Conservation (phyloP, 2,888 invertebrate species). For the Rhopalosiphum nymphaeae region DNA sequence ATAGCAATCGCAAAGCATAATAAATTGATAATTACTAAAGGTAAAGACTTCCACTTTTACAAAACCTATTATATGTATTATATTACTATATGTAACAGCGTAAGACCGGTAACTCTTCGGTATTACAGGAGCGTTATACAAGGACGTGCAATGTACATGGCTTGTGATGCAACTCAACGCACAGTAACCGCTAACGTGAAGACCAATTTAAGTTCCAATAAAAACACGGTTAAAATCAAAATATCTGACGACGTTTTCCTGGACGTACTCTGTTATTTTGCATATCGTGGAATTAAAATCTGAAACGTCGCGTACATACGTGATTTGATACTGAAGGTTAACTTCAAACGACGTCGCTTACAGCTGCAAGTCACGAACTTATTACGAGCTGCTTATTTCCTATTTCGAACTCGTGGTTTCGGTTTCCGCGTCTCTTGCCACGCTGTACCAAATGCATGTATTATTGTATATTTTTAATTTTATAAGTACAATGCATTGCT, state of each 20-base stretch:
- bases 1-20: neutral
- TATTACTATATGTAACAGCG: neutral
- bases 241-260: neutral
- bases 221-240: no score
- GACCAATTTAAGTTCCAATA: no score
- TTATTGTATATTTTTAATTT: neutral
- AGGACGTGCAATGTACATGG: no score
- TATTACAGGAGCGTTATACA: neutral
- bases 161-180: no score
- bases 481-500: no score
- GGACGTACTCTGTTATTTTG: neutral
- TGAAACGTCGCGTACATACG: neutral
- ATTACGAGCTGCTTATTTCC: neutral
- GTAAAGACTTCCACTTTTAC: neutral
- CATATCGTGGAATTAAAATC: neutral
- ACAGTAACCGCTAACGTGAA: no score
- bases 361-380: neutral
- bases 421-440: neutral
- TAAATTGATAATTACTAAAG: neutral
- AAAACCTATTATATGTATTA: neutral
- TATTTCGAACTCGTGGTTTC: neutral
- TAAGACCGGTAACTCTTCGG: neutral
- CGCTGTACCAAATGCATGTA: neutral
- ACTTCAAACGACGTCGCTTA: neutral
- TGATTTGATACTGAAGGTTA: neutral